A percentile compares a stretch with the other conserved stretches of the same genome.
Evolutionary conservation across 1,140 invertebrate species (phyloP).

Genomic region (Fopius arisanus): DNA sequence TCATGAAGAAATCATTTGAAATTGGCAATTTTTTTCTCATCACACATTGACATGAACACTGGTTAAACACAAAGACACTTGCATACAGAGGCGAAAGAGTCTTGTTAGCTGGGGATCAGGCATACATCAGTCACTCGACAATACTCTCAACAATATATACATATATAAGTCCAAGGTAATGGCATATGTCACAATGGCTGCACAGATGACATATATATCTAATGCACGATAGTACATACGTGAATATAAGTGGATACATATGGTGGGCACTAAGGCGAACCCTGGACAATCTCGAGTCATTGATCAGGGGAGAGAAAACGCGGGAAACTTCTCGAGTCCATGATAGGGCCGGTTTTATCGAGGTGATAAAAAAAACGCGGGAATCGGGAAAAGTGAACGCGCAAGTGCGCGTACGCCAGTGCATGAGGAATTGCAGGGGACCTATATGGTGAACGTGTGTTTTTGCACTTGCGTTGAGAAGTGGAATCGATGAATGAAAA

Average conservation of each 20-base stretch:
- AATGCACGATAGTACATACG: conserved; percentile 11
- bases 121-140: not conserved
- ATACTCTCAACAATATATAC: conserved; percentile 28
- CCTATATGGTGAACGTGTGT: conserved; percentile 44
- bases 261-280: conserved; percentile 21
- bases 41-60: conserved; percentile 4
- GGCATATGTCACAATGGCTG: conserved; percentile 59
- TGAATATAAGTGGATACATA: conserved; percentile 16
- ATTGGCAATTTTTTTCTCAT: not conserved
- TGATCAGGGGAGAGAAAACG: conserved; percentile 49
- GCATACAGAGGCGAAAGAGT: not conserved
- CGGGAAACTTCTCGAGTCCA: conserved; percentile 39
- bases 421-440: conserved; percentile 28
- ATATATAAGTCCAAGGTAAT: conserved; percentile 60
- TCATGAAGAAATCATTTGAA: not conserved
- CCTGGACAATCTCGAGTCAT: conserved; percentile 43
- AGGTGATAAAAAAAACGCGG: not conserved
- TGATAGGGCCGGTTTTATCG: not conserved
- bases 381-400: conserved; percentile 19
- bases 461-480: conserved; percentile 36
- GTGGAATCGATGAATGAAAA: conserved; percentile 46
- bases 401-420: not conserved
- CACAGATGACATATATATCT: not conserved
- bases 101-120: conserved; percentile 11
- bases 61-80: not conserved